Evolutionary conservation across 2,888 invertebrate species (phyloP).

Genomic region (Epirrhoe tristata): DNA sequence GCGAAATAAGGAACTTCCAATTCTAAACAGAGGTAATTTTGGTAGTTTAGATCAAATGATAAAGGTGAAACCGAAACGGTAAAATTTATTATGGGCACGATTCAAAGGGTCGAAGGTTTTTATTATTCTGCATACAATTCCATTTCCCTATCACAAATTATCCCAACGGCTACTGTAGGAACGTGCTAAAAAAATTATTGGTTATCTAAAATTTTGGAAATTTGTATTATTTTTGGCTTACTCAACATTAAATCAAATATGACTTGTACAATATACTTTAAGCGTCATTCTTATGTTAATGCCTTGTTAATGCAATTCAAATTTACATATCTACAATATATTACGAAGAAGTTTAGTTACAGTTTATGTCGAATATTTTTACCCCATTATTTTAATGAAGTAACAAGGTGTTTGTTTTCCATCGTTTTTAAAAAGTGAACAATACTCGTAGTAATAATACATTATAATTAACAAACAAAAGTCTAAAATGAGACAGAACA

Average conservation of each 20-base stretch:
- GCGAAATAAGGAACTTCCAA: constrained; percentile 33
- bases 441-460: constrained; percentile 4
- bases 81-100: constrained; percentile 75
- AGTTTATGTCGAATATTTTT: not conserved
- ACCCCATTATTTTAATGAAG: not conserved
- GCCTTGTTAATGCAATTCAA: not conserved
- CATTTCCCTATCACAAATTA: constrained; percentile 82
- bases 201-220: constrained; percentile 38
- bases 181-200: constrained; percentile 77
- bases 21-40: constrained; percentile 49
- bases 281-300: not conserved
- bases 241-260: too few species aligned
- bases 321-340: not conserved
- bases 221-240: too few species aligned
- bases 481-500: constrained; percentile 23
- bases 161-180: constrained; percentile 74
- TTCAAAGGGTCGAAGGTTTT: constrained; percentile 77
- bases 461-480: constrained; percentile 19
- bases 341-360: not conserved
- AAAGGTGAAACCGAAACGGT: constrained; percentile 62
- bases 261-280: not conserved
- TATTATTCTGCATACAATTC: constrained; percentile 83
- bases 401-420: not conserved
- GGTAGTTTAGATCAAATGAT: constrained; percentile 60
- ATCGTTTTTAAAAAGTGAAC: not conserved